Evolutionary conservation across 2,888 invertebrate species (phyloP).

Genomic region (Tetragonula carbonaria): DNA sequence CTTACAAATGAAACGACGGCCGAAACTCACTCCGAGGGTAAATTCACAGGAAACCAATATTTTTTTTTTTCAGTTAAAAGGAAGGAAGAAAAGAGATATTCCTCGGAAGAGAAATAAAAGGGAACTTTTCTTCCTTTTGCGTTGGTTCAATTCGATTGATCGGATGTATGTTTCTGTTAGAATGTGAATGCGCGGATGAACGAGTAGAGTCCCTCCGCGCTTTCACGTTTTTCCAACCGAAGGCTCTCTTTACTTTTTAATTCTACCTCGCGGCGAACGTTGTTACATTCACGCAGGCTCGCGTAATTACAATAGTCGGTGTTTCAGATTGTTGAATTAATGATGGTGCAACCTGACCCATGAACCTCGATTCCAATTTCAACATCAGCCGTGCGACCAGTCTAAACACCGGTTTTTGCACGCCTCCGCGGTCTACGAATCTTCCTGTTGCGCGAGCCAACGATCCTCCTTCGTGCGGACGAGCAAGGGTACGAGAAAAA

Average conservation of each 20-base stretch:
- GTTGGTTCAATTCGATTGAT: no score
- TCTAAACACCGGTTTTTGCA: constrained; percentile 30
- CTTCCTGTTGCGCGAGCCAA: constrained; percentile 21
- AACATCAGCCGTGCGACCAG: constrained; percentile 39
- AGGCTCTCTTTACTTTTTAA: not conserved
- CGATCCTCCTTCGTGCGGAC: not conserved
- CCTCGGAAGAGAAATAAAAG: not conserved
- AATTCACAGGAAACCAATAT: not conserved
- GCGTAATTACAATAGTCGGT: constrained; percentile 31
- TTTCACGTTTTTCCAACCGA: constrained; percentile 13
- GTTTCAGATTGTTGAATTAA: constrained; percentile 48
- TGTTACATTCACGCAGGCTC: constrained; percentile 19
- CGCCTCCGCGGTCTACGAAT: constrained; percentile 23
- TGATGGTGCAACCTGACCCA: constrained; percentile 38
- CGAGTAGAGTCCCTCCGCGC: not conserved
- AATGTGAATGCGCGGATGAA: constrained; percentile 1
- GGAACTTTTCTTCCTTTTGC: no score
- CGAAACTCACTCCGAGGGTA: not conserved
- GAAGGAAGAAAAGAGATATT: no score
- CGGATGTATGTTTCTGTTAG: not conserved
- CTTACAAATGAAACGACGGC: not conserved
- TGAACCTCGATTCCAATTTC: constrained; percentile 47
- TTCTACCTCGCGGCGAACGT: not conserved
- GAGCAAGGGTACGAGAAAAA: not conserved
- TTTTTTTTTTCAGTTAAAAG: not conserved